Conservation (phyloP, 2,113 vertebrate genomes). For the Sminthopsis crassicaudata region DNA sequence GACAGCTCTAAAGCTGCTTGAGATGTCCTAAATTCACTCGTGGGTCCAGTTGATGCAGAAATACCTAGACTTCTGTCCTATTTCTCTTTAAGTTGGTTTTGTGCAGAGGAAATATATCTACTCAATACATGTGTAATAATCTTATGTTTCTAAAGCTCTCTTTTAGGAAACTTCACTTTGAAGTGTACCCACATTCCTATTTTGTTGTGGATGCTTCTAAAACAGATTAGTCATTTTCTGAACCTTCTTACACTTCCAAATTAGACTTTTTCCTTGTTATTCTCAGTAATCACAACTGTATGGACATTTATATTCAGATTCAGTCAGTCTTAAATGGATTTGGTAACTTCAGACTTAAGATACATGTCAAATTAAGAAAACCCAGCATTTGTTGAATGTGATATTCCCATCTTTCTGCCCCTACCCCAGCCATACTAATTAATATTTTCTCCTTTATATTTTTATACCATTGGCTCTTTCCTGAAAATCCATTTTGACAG, state of each 20-base stretch:
- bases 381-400: conserved; percentile 10
- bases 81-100: not conserved
- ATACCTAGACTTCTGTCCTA: not conserved
- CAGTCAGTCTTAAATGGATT: conserved; percentile 21
- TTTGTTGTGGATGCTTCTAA: not conserved
- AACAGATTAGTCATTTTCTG: not conserved
- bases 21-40: not conserved
- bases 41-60: not conserved
- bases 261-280: conserved; percentile 1
- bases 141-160: not conserved
- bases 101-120: not conserved
- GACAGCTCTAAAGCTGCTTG: not conserved
- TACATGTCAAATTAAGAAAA: conserved; percentile 17
- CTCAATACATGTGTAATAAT: not conserved
- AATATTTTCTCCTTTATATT: conserved; percentile 38
- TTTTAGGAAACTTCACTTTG: conserved; percentile 5
- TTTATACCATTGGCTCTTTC: conserved; percentile 29
- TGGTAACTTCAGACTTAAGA: not conserved
- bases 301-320: not conserved
- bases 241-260: not conserved
- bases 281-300: not conserved
- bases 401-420: conserved; percentile 15
- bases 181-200: not conserved
- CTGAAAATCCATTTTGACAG: conserved; percentile 44
- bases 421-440: conserved; percentile 9